Conservation (phyloP, 2,113 vertebrate species). For the Zosterops japonicus region DNA sequence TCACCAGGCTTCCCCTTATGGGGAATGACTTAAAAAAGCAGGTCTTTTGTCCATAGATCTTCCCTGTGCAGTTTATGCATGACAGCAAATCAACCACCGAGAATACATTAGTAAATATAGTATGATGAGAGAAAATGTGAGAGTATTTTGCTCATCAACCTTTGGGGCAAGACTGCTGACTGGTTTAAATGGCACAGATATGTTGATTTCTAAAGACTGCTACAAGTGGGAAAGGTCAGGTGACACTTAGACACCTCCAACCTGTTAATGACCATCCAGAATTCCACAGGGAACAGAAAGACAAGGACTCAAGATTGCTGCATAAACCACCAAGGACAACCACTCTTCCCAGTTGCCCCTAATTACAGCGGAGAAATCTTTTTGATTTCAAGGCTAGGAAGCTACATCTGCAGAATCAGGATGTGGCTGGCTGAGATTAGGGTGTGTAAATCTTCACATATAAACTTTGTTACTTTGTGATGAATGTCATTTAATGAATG, state of each 20-base stretch:
- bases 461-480: neutral
- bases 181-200: neutral
- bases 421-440: neutral
- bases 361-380: neutral
- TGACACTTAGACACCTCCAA: neutral
- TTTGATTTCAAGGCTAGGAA: neutral
- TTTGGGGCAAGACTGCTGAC: neutral
- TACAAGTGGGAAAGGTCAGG: neutral
- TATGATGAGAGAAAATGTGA: neutral
- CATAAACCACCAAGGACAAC: neutral
- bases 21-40: neutral
- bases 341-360: neutral
- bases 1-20: neutral
- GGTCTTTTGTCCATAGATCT: neutral
- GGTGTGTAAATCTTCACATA: neutral
- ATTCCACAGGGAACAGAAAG: neutral
- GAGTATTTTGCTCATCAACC: neutral
- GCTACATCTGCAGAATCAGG: neutral
- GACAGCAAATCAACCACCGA: neutral
- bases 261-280: neutral
- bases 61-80: neutral
- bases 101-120: neutral
- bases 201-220: neutral
- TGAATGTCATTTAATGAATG: neutral
- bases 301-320: neutral